These are phyloP conservation scores for Petrolisthes manimaculis DNA, from an alignment of 2,888 invertebrate species.

Conservation along the genomic window DNA sequence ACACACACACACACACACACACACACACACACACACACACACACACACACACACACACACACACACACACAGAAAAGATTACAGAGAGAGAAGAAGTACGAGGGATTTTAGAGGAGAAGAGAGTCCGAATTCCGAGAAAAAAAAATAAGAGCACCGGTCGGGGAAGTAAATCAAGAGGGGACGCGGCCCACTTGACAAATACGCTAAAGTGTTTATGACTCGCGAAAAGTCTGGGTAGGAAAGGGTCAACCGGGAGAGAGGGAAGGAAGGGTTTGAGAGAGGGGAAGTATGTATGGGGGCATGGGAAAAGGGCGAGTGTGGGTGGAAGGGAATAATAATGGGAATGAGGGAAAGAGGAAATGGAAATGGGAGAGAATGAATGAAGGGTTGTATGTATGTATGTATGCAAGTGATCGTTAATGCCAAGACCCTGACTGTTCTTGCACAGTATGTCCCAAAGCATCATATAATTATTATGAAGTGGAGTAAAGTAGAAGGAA, in stretches of 20 bases:
- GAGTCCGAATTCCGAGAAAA: background rate
- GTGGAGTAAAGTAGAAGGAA: background rate
- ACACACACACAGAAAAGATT: background rate
- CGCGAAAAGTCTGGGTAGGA: conserved; percentile 5
- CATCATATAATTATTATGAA: no score
- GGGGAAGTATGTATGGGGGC: background rate
- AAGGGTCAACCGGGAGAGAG: background rate
- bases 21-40: background rate
- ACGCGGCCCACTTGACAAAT: conserved; percentile 24
- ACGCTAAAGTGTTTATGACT: conserved; percentile 40
- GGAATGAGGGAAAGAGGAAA: background rate
- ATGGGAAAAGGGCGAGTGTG: conserved; percentile 1
- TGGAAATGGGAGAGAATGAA: background rate
- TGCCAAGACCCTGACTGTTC: no score
- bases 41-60: background rate
- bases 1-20: background rate
- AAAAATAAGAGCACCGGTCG: background rate
- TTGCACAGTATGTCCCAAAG: no score
- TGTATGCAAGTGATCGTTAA: background rate
- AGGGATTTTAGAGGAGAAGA: background rate
- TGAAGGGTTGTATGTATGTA: background rate
- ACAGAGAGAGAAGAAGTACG: background rate
- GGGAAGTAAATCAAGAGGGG: conserved; percentile 31
- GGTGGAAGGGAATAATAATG: background rate
- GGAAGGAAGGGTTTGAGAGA: background rate